These are phyloP conservation scores for Chaetorhynchus papuensis DNA, from an alignment of 2,113 vertebrate genomes.

Conservation along the genomic window DNA sequence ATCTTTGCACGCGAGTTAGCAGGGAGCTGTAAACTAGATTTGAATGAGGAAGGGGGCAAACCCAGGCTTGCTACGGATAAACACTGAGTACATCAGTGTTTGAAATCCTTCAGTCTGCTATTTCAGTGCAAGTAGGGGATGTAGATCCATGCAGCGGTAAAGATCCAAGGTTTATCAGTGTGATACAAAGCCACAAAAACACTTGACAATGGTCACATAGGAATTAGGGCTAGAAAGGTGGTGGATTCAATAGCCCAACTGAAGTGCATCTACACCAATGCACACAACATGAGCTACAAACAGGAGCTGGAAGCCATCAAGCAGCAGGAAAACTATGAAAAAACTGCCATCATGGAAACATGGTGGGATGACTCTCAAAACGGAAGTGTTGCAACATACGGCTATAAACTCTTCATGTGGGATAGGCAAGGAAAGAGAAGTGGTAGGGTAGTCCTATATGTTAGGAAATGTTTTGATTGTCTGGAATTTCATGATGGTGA, in stretches of 20 bases:
- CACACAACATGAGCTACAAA: background rate
- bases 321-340: background rate
- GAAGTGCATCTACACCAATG: background rate
- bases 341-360: background rate
- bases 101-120: background rate
- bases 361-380: background rate
- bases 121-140: background rate
- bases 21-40: background rate
- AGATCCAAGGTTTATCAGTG: background rate
- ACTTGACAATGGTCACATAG: background rate
- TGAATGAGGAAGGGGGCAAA: background rate
- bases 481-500: background rate
- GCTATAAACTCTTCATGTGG: background rate
- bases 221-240: background rate
- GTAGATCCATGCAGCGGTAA: background rate
- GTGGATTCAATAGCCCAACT: background rate
- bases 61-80: background rate
- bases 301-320: accelerated
- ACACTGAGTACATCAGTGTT: background rate
- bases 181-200: background rate
- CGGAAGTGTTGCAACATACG: background rate
- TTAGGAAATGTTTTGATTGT: background rate
- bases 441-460: background rate
- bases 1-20: background rate
- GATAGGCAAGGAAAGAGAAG: background rate